Base-by-base conservation (phyloP, 2,888 invertebrate species). In the Seladonia tumulorum region DNA sequence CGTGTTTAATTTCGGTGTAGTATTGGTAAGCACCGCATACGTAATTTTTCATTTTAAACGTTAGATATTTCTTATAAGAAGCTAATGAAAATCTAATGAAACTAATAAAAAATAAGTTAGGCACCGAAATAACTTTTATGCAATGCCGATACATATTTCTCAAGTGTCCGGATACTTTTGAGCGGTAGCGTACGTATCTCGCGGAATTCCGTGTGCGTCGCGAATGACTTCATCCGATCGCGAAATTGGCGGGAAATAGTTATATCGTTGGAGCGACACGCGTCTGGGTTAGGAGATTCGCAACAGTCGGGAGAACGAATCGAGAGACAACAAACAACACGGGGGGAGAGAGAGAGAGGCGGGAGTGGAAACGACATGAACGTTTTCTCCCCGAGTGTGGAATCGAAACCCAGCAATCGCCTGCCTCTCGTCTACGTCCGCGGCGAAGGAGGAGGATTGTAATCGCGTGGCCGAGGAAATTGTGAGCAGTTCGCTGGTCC, bases 401-500 rank as follows among this genome's bases (percentile, higher is more conserved):
- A 72, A 47, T 49, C 47, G 72, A 72, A 35, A 72, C 49, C 66
- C 77, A 83, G 47, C 57, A 16, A n/a, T n/a, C n/a, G 25, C 1
- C 76, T 47, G 47, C 63, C 14, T 63, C 29, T 18, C 63, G 18
- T 63, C 35, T 18, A 63, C 63, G 63, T 63, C 35, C 63, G 29
- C 63, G 29, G 29, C 18, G 29, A 18, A 57, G 14, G n/a, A 45
- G 57, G 70, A 75, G 47, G 68, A 68, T 35, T 5, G 35, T 45
- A 74, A 57, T 74, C 57, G 39, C 49, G 22, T 35, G 60, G 22
- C 73, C 57, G 29, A 75, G 70, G 63, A 71, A 85, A 85, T 72
- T 72, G 45, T 42, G 80, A 81, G 42, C 86, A 76, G 72, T 73
- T 85, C 86, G 85, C 86, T 86, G 86, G 68, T 76, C 76, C 72